phyloP scores from a whole-genome alignment of 2,797 vertebrate genomes.

The Takifugu ocellatus region DNA sequence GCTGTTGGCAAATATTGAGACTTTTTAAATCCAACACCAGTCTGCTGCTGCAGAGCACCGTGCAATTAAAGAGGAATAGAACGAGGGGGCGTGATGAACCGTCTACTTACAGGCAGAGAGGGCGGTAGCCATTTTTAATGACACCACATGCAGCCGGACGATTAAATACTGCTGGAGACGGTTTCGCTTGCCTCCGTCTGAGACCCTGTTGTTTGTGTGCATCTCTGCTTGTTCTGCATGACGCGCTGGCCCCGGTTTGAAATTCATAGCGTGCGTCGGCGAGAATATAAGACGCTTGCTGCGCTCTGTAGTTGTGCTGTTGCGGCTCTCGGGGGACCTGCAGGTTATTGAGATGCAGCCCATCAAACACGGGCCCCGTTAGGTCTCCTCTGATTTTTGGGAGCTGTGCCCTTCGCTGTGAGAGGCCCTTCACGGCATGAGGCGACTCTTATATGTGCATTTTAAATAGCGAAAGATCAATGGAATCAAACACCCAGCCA shows the following conservation, averaged over 20 bases:
- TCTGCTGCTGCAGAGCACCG: slow-evolving; percentile 9
- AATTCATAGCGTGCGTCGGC: neutral
- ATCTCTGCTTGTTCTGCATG: neutral
- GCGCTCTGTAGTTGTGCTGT: slow-evolving; percentile 4
- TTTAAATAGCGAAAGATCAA: slow-evolving; percentile 46
- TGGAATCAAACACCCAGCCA: slow-evolving; percentile 30
- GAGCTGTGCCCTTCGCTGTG: slow-evolving; percentile 22
- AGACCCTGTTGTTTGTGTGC: neutral
- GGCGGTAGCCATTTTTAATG: slow-evolving; percentile 52
- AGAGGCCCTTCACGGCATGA: slow-evolving; percentile 35
- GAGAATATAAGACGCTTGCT: slow-evolving; percentile 22
- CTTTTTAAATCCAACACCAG: slow-evolving; percentile 36
- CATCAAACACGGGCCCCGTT: slow-evolving; percentile 23
- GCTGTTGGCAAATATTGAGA: slow-evolving; percentile 48
- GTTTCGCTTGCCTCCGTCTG: slow-evolving; percentile 34
- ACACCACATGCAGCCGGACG: slow-evolving; percentile 34
- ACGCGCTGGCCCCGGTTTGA: slow-evolving; percentile 9
- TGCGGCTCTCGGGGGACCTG: slow-evolving; percentile 12
- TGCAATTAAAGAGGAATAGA: slow-evolving; percentile 40
- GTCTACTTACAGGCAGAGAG: slow-evolving; percentile 43
- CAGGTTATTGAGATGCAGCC: slow-evolving; percentile 38
- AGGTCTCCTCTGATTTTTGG: slow-evolving; percentile 38
- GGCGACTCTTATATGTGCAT: slow-evolving; percentile 52
- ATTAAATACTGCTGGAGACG: slow-evolving; percentile 62
- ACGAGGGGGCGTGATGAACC: slow-evolving; percentile 39